These are phyloP conservation scores for Rhodinocichla rosea DNA, from an alignment of 2,113 vertebrate genomes.

Conservation along the genomic window DNA sequence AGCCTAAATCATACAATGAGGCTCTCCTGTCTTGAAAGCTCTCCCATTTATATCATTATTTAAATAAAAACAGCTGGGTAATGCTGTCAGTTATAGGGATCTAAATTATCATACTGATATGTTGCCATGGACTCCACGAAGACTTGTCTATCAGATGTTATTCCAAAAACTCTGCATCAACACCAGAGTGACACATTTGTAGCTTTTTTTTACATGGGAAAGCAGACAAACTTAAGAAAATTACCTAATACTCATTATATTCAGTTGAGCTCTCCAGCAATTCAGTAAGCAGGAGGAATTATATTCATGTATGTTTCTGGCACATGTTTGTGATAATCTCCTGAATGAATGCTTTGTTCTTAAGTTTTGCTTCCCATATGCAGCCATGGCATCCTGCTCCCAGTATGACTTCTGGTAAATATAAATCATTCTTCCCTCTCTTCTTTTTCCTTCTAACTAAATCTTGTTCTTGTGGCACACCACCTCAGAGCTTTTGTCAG, in stretches of 20 bases:
- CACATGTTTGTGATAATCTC: background rate
- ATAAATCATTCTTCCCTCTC: background rate
- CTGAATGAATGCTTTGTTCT: background rate
- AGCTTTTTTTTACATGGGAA: background rate
- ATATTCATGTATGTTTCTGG: background rate
- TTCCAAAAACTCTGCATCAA: conserved; percentile 22
- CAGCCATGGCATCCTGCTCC: background rate
- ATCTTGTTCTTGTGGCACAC: background rate
- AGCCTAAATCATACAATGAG: background rate
- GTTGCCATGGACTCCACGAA: conserved; percentile 31
- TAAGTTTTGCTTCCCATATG: background rate
- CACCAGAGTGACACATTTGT: background rate
- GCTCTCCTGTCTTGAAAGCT: background rate
- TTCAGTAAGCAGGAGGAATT: conserved; percentile 10
- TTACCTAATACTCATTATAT: background rate
- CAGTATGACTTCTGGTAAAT: background rate
- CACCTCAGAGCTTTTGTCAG: conserved; percentile 15
- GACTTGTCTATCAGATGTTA: conserved; percentile 18
- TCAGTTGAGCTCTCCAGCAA: background rate
- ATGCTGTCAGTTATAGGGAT: conserved; percentile 6
- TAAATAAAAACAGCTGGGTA: conserved; percentile 36
- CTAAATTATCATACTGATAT: conserved; percentile 27
- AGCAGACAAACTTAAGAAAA: conserved; percentile 48
- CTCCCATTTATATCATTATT: conserved; percentile 11
- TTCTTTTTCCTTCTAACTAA: background rate